Conservation (phyloP, 2,888 invertebrate species). For the Agrochola litura region DNA sequence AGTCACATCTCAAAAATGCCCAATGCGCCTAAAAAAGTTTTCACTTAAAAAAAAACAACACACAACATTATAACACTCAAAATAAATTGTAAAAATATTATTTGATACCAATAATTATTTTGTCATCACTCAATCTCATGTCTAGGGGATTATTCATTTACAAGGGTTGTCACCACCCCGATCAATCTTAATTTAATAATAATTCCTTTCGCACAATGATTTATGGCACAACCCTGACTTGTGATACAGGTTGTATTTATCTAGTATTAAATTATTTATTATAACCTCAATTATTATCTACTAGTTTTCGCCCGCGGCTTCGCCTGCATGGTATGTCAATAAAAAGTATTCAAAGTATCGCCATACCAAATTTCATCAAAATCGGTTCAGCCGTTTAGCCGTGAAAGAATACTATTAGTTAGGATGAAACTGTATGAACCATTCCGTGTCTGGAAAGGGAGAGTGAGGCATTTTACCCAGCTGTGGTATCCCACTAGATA, state of each 20-base stretch:
- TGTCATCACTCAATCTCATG: conserved; percentile 3
- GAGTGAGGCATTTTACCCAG: not conserved
- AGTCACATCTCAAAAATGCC: no score
- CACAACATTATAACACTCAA: not conserved
- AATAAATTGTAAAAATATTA: not conserved
- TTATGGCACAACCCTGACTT: conserved; percentile 15
- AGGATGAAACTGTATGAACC: not conserved
- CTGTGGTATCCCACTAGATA: not conserved
- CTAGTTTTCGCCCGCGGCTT: no score
- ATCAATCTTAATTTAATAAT: conserved; percentile 39
- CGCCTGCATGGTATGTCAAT: no score
- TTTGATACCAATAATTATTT: conserved; percentile 16
- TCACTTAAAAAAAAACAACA: no score
- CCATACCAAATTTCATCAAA: no score
- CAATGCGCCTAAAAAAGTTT: no score
- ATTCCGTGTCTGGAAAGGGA: no score
- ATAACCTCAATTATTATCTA: not conserved
- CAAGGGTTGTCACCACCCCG: conserved; percentile 14
- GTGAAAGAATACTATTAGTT: no score
- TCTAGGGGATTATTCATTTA: conserved; percentile 5
- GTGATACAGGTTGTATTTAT: conserved; percentile 5
- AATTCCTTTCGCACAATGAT: conserved; percentile 27
- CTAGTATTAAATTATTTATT: conserved; percentile 8
- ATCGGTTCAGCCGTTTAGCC: no score
- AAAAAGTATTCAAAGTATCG: no score